Evolutionary conservation across 2,797 vertebrate genomes (phyloP).

Genomic region (Esox lucius): DNA sequence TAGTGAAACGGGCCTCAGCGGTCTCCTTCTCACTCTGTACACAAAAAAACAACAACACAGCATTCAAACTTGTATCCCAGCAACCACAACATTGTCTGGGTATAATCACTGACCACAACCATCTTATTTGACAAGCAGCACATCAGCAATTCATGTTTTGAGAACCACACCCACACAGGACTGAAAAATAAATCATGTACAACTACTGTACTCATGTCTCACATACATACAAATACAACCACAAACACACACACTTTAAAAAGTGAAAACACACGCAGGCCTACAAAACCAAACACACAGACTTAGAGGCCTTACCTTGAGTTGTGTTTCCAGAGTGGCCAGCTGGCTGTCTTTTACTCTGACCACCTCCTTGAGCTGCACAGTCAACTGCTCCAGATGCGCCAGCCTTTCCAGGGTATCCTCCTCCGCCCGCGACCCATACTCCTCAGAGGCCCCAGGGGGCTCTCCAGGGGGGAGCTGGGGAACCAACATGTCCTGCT

Average conservation of each 20-base stretch:
- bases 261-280: constrained; percentile 6
- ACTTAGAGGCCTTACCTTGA: constrained; percentile 73
- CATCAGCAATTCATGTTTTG: background rate
- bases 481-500: constrained; percentile 65
- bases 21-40: constrained; percentile 85
- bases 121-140: background rate
- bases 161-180: background rate
- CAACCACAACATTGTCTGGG: background rate
- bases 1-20: constrained; percentile 86
- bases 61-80: background rate
- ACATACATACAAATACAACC: background rate
- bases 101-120: background rate
- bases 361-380: constrained; percentile 87
- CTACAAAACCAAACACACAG: constrained; percentile 5
- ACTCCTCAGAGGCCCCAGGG: constrained; percentile 38
- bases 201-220: background rate
- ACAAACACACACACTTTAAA: background rate
- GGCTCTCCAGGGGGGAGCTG: constrained; percentile 48
- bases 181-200: background rate
- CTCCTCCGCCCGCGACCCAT: constrained; percentile 65
- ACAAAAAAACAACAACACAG: constrained; percentile 19
- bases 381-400: constrained; percentile 85
- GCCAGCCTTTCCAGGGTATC: constrained; percentile 82
- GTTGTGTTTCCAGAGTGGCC: constrained; percentile 72
- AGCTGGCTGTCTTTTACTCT: constrained; percentile 86